A percentile compares a stretch with the other conserved stretches of the same genome.
These are phyloP conservation scores for Ophion ventricosus DNA, from an alignment of 2,888 invertebrate species.

Conservation along the genomic window DNA sequence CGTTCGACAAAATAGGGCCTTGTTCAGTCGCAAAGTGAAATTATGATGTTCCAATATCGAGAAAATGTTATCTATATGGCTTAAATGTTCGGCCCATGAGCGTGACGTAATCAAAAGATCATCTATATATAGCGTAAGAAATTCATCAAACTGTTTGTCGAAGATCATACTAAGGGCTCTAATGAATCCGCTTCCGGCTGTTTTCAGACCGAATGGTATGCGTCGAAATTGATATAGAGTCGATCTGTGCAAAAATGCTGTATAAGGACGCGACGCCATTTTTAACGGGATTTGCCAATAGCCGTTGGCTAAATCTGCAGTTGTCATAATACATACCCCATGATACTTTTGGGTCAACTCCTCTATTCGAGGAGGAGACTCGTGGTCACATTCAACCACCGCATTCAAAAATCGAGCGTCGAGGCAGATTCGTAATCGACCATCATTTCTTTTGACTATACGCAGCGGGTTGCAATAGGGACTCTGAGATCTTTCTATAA, in stretches of 20 bases:
- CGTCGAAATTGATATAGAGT: constrained; percentile 73
- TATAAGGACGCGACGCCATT: constrained; percentile 51
- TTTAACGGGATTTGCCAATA: constrained; percentile 60
- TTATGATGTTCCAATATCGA: constrained; percentile 55
- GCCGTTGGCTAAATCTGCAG: constrained; percentile 64
- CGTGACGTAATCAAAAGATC: constrained; percentile 73
- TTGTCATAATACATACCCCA: constrained; percentile 62
- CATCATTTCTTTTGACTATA: no score
- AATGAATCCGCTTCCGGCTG: no score
- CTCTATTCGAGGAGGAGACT: constrained; percentile 66
- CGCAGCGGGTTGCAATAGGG: constrained; percentile 2
- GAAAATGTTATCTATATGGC: constrained; percentile 66
- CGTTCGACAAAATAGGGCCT: constrained; percentile 65
- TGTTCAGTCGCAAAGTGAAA: constrained; percentile 71
- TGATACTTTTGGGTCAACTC: constrained; percentile 67
- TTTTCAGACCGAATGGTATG: constrained; percentile 68
- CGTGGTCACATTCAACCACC: constrained; percentile 43
- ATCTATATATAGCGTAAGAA: constrained; percentile 73
- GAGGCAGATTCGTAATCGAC: no score
- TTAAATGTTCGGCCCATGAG: constrained; percentile 69
- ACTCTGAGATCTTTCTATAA: constrained; percentile 2
- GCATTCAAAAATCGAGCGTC: no score
- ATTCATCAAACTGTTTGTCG: constrained; percentile 57
- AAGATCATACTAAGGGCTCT: no score
- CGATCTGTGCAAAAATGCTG: constrained; percentile 67